A percentile compares a stretch with the other conserved stretches of the same genome.
These are phyloP conservation scores for Zosterops japonicus DNA, from an alignment of 2,113 vertebrate genomes.

Conservation along the genomic window DNA sequence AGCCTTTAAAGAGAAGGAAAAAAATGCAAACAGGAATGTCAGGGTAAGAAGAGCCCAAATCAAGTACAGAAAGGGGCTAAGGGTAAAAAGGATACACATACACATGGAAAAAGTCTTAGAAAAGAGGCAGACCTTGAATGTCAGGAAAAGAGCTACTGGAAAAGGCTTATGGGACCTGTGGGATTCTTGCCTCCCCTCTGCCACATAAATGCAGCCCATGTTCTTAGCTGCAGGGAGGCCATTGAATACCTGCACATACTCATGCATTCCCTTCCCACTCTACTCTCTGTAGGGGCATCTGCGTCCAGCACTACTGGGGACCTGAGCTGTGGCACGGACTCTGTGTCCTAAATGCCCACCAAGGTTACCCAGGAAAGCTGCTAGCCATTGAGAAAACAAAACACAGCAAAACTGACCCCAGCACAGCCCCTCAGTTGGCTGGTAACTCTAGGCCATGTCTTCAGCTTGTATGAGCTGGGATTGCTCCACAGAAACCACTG, in stretches of 20 bases:
- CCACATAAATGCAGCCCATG: neutral
- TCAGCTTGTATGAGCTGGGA: neutral
- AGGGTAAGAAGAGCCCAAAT: neutral
- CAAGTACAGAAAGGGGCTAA: neutral
- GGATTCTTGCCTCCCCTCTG: neutral
- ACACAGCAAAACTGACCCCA: neutral
- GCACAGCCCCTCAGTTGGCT: neutral
- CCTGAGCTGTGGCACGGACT: neutral
- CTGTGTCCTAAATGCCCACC: neutral
- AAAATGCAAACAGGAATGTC: neutral
- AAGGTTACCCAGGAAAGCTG: neutral
- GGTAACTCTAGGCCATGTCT: neutral
- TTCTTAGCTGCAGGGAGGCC: neutral
- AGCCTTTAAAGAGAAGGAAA: neutral
- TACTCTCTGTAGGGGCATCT: neutral
- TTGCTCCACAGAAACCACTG: neutral
- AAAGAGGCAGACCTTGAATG: neutral
- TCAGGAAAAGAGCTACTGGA: neutral
- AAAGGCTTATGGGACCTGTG: neutral
- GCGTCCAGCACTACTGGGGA: neutral
- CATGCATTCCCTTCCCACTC: accelerated
- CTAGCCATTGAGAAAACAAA: neutral
- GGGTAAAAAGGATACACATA: neutral
- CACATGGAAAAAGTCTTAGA: neutral
- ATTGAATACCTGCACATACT: neutral